A percentile compares a stretch with the other conserved stretches of the same genome.
These are phyloP conservation scores for Trichonephila clavipes DNA, from an alignment of 1,140 invertebrate genomes.

Conservation along the genomic window DNA sequence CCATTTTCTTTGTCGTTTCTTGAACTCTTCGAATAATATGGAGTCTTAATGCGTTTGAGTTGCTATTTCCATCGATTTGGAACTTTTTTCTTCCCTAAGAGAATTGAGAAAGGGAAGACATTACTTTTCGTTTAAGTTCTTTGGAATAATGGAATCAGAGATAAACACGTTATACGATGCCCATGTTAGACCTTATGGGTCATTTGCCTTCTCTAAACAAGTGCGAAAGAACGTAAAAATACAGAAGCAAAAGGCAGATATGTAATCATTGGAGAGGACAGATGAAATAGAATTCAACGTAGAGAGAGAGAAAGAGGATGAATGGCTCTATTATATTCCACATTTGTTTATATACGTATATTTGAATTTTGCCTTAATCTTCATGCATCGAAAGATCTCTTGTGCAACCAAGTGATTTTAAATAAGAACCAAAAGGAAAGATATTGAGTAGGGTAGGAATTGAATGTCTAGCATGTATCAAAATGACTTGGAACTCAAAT, in stretches of 20 bases:
- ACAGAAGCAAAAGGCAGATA: background rate
- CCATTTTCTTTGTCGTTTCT: background rate
- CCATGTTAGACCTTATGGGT: background rate
- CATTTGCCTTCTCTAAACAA: background rate
- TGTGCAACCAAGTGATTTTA: background rate
- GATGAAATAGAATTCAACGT: background rate
- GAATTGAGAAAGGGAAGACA: background rate
- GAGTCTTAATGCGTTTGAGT: constrained; percentile 1
- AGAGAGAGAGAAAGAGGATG: background rate
- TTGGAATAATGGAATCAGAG: constrained; percentile 14
- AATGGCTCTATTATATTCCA: background rate
- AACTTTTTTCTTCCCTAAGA: background rate
- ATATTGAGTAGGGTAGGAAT: background rate
- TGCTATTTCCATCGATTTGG: constrained; percentile 13
- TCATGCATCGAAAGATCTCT: background rate
- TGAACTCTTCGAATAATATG: constrained; percentile 9
- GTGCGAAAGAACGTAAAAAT: background rate
- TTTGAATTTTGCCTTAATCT: constrained; percentile 1
- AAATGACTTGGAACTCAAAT: background rate
- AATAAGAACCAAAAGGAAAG: background rate
- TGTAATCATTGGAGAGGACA: background rate
- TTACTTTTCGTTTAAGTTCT: constrained; percentile 44
- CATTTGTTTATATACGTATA: background rate
- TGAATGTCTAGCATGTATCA: background rate
- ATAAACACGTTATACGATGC: background rate